Base-by-base conservation (phyloP, 1,140 invertebrate genomes). In the Pseudobourletiella spinata region DNA sequence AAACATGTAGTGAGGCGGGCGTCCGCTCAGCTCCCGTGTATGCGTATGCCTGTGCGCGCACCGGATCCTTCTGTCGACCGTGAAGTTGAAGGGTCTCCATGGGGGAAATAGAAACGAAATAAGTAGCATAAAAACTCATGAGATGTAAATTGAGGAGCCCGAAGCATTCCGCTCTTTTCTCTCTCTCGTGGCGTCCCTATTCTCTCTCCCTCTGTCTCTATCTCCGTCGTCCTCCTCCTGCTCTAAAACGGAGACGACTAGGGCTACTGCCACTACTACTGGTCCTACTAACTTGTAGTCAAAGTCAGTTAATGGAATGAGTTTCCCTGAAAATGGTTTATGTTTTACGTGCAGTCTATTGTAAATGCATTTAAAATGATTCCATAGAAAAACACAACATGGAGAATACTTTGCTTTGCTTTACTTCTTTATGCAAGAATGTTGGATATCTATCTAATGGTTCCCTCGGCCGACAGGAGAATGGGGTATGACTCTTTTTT, bases 31-130 rank as follows among this genome's bases (percentile, higher is more conserved):
- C 48, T 6, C n/a, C 25, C 48, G 20, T 26, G 29, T 55, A 11
- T 15, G 30, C 3, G 28, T 32, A 11, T 54, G n/a, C n/a, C n/a
- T n/a, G n/a, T n/a, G n/a, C n/a, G n/a, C n/a, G n/a, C n/a, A n/a
- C n/a, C n/a, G n/a, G n/a, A n/a, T n/a, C n/a, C n/a, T 54, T 30
- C 32, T 35, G 52, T 55, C 30, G 52, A 55, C 52, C 52, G 52
- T 55, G 52, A 55, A 55, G 52, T 55, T 55, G 32, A 55, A 55
- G 52, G 52, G 52, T 55, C 52, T 55, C 52, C 25, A n/a, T 11
- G 32, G 52, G 52, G 52, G 20, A 55, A 35, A 35, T 55, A 24
- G 48, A 48, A 48, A 22, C 11, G 20, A 22, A 48, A 48, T 22
- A 48, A 48, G 44, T 48, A 48, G 44, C 44, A 48, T 11, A 18